These are phyloP conservation scores for Leptodirus hochenwartii DNA, from an alignment of 2,888 invertebrate genomes.

Conservation along the genomic window DNA sequence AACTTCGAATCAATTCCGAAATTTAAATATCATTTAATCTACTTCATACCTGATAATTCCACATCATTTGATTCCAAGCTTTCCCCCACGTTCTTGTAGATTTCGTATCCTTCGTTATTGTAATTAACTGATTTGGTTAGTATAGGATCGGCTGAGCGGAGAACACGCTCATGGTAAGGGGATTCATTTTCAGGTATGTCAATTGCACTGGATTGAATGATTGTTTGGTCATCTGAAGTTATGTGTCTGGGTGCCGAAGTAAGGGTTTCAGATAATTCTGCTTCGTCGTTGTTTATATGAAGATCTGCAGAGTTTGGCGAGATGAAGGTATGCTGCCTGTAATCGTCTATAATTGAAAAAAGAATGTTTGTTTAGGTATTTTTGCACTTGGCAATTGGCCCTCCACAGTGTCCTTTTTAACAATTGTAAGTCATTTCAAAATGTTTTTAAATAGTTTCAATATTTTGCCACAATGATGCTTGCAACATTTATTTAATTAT, in stretches of 20 bases:
- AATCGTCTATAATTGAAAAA: slow-evolving; percentile 26
- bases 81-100: slow-evolving; percentile 38
- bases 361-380: slow-evolving; percentile 4
- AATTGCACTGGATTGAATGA: slow-evolving; percentile 18
- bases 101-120: slow-evolving; percentile 28
- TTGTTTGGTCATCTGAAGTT: slow-evolving; percentile 13
- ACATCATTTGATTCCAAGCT: slow-evolving; percentile 28
- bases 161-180: slow-evolving; percentile 11
- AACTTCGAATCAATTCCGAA: no score
- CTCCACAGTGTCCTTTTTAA: no score
- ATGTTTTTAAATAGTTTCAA: no score
- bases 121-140: slow-evolving; percentile 28
- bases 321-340: slow-evolving; percentile 44
- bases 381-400: no score
- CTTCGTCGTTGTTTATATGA: slow-evolving; percentile 16
- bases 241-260: slow-evolving; percentile 18
- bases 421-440: no score
- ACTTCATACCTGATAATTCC: slow-evolving; percentile 28
- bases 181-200: slow-evolving; percentile 1
- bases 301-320: slow-evolving; percentile 50
- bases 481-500: no score
- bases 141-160: slow-evolving; percentile 34
- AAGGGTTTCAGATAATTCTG: slow-evolving; percentile 9
- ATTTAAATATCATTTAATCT: no score
- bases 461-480: no score